Evolutionary conservation across 2,888 invertebrate genomes (phyloP), one percentile per base, ranked within the genome.

Genomic region (Ethmia dodecea): DNA sequence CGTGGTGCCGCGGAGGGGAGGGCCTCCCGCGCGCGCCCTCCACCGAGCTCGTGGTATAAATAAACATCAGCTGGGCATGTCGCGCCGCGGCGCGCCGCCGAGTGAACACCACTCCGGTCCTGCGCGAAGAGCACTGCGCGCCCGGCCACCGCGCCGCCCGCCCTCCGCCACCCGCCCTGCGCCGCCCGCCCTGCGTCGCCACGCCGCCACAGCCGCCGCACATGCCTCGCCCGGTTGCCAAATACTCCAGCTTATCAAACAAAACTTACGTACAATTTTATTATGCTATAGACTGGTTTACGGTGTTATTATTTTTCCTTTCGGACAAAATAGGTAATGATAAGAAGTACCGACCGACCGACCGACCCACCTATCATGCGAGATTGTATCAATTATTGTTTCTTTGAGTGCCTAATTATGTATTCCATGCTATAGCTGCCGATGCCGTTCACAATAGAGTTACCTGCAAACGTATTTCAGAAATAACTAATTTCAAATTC

Each of bases 1-100:
- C 81, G 81, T 80, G 84, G 72, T 80, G 81, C 73, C 83, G 84
- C 83, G 80, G 79, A 79, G 80, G 83, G 83, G 84, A 81, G 83
- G 83, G 81, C 84, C 80, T 81, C 83, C 86, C 84, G 86, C 84
- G 81, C 84, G 84, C 81, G 77, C 87, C 84, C 84, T 78, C 81
- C 84, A 67, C 84, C 83, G 81, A 83, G 84, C 84, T 86, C 84
- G 84, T 81, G 83, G 86, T 88, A 88, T 88, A 88, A 88, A 88
- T 88, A 88, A 88, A 88, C 88, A 89, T 89, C 88, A 88, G 88
- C 88, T 88, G 88, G 87, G 87, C 88, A 88, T 88, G 87, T 88
- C 86, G 88, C 87, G 83, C 83, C 83, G 87, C 88, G 78, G 90
- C 71, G 88, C 89, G 66, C 88, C 89, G 68, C 83, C 81, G 84